Evolutionary conservation across 2,888 invertebrate genomes (phyloP).

Genomic region (Nymphalis polychloros): DNA sequence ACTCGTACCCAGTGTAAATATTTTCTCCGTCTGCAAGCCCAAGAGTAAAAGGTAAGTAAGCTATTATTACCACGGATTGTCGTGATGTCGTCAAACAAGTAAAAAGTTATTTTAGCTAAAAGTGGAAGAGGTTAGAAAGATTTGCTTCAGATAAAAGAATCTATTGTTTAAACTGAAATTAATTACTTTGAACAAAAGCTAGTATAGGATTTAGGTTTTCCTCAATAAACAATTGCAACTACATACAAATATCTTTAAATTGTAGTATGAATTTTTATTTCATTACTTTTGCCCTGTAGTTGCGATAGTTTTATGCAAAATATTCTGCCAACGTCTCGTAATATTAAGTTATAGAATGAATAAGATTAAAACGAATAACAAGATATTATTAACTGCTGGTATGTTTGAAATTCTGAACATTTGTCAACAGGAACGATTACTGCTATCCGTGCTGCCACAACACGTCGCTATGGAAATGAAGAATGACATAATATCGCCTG

Average conservation of each 20-base stretch:
- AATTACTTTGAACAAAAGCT: too few species aligned
- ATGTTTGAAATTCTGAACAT: not conserved
- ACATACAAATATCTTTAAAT: too few species aligned
- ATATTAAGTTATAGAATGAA: not conserved
- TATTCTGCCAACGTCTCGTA: not conserved
- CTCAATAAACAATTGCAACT: too few species aligned
- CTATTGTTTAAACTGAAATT: not conserved
- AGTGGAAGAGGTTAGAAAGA: conserved; percentile 18
- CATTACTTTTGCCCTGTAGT: too few species aligned
- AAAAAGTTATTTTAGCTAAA: conserved; percentile 9
- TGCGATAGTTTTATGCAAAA: too few species aligned
- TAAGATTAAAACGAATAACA: not conserved
- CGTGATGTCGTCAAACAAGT: conserved; percentile 10
- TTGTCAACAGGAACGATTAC: conserved; percentile 86
- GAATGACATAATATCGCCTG: conserved; percentile 93
- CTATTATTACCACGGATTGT: conserved; percentile 27
- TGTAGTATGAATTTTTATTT: too few species aligned
- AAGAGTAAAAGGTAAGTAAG: conserved; percentile 24
- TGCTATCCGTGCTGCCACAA: conserved; percentile 93
- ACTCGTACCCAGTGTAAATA: conserved; percentile 27
- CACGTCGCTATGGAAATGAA: conserved; percentile 97
- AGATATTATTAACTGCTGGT: not conserved
- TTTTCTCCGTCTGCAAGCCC: conserved; percentile 19
- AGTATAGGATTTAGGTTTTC: too few species aligned
- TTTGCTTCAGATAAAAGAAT: not conserved